Base-by-base conservation (phyloP, 2,113 vertebrate species). In the Labeo catla region DNA sequence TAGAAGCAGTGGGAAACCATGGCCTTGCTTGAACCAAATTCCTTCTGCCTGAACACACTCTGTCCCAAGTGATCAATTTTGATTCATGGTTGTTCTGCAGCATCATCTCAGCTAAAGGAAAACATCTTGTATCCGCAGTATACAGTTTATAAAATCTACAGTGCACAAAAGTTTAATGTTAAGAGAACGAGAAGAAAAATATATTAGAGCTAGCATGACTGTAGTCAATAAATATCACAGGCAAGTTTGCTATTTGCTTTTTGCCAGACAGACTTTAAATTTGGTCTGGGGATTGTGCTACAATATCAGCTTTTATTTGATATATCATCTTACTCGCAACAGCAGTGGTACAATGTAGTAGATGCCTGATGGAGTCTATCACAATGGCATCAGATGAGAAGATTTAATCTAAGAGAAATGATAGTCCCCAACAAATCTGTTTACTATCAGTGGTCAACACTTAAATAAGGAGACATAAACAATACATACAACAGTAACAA, bases 51-150 rank as follows among this genome's bases (percentile, higher is more conserved):
- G 77, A 78, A 63, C n/a, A 66, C n/a, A 66, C 23, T 43, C 36
- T 49, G 43, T 65, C 61, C 79, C 79, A 50, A 52, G 61, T 49
- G 80, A 68, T 82, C 43, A 50, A 19, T 82, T 49, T 68, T 68
- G 80, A 68, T 66, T 12, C 80, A 68, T 49, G n/a, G 45, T 68
- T 82, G 23, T 49, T 66, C 45, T 68, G 61, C 63, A 76, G 68
- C 43, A 68, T 66, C 63, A 50, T 82, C 63, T 82, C 61, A 36
- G 36, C 45, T 54, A 39, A 68, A 66, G 23, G 12, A 81, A 81
- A 81, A 49, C n/a, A 47, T 45, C 39, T 47, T 81, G 78, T 81
- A 81, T 65, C 57, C 59, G 45, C 52, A 47, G n/a, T 81, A 47
- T 16, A 65, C 21, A 65, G 78, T 65, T 81, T 61, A 45, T 80